These are phyloP conservation scores for Apodemia duryi DNA, from an alignment of 2,888 invertebrate genomes.

Conservation along the genomic window DNA sequence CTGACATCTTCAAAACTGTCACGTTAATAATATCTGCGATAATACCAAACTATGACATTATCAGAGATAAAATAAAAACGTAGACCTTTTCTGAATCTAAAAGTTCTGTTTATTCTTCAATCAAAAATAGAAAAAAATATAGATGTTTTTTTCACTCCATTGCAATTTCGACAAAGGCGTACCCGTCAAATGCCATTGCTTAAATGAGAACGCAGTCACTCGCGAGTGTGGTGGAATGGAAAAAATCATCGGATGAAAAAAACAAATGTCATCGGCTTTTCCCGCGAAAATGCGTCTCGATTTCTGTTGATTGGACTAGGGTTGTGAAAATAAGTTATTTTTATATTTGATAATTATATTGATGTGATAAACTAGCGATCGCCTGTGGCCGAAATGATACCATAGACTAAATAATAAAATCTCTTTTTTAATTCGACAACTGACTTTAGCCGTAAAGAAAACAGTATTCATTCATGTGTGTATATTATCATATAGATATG, in stretches of 20 bases:
- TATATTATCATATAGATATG: too few relatives aligned
- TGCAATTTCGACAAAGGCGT: slow-evolving; percentile 53
- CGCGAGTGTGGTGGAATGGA: slow-evolving; percentile 67
- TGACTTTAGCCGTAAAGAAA: too few relatives aligned
- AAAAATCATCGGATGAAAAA: slow-evolving; percentile 64
- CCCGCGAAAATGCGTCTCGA: slow-evolving; percentile 37
- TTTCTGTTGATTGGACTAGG: slow-evolving; percentile 18
- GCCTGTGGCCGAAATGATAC: too few relatives aligned
- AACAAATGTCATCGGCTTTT: slow-evolving; percentile 58
- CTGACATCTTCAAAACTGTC: too few relatives aligned
- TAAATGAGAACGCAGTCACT: slow-evolving; percentile 74
- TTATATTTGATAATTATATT: not conserved
- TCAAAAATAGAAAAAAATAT: slow-evolving; percentile 58
- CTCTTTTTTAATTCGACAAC: too few relatives aligned
- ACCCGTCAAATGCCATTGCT: slow-evolving; percentile 75
- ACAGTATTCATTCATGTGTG: too few relatives aligned
- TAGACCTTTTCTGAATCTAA: slow-evolving; percentile 34
- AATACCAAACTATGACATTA: too few relatives aligned
- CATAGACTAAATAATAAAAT: too few relatives aligned
- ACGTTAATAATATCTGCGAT: too few relatives aligned
- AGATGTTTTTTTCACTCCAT: slow-evolving; percentile 44
- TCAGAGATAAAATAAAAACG: not conserved
- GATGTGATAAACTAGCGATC: too few relatives aligned
- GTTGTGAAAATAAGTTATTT: not conserved
- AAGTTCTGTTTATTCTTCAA: slow-evolving; percentile 52